Evolutionary conservation across 2,888 invertebrate genomes (phyloP).

Genomic region (Limnephilus lunatus): DNA sequence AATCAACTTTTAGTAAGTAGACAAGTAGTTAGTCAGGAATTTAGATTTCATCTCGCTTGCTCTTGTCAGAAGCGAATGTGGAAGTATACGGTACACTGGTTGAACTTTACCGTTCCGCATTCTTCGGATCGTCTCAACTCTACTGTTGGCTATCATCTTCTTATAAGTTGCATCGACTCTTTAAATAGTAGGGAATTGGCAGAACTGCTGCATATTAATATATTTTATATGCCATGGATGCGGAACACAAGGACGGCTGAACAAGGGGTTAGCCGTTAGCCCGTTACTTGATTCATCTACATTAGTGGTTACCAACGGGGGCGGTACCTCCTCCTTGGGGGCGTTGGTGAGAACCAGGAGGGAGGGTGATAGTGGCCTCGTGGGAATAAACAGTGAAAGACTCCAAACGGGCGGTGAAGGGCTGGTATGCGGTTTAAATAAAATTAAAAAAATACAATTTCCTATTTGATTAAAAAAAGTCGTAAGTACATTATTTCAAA

Average conservation of each 20-base stretch:
- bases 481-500: too few species aligned
- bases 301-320: too few species aligned
- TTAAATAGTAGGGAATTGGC: background rate
- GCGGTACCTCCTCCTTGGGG: too few species aligned
- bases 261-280: background rate
- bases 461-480: too few species aligned
- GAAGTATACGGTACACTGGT: conserved; percentile 20
- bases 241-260: background rate
- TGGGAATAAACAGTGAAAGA: too few species aligned
- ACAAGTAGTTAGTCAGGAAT: background rate
- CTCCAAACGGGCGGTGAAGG: too few species aligned
- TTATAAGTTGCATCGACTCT: background rate
- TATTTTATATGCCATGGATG: too few species aligned
- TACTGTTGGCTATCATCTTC: background rate
- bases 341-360: too few species aligned
- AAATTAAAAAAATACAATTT: too few species aligned
- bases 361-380: too few species aligned
- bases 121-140: background rate
- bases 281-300: too few species aligned
- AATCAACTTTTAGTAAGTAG: background rate
- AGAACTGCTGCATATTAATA: background rate
- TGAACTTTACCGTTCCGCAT: conserved; percentile 26
- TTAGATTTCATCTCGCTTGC: background rate
- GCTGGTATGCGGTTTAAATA: too few species aligned
- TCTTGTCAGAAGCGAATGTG: background rate